These are phyloP conservation scores for Cisticola juncidis DNA, from an alignment of 2,113 vertebrate genomes.

Conservation along the genomic window DNA sequence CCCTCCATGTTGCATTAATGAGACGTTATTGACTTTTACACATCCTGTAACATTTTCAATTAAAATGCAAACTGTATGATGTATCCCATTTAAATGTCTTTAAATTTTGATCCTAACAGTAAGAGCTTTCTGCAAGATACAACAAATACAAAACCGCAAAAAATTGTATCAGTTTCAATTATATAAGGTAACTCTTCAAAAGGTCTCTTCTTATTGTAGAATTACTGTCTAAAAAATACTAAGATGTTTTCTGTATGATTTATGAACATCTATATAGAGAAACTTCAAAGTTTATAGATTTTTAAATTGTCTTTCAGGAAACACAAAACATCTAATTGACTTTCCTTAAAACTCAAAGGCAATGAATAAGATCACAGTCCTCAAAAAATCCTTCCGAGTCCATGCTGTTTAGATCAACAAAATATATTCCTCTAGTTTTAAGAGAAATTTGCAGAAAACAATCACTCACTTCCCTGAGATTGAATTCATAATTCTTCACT, in stretches of 20 bases:
- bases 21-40: not conserved
- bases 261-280: not conserved
- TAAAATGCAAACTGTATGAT: not conserved
- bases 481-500: not conserved
- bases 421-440: not conserved
- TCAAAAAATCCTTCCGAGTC: not conserved
- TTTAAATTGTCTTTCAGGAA: not conserved
- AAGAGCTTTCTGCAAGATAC: not conserved
- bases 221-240: not conserved
- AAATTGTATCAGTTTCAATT: not conserved
- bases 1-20: not conserved
- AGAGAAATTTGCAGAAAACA: not conserved
- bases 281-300: not conserved
- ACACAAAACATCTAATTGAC: not conserved
- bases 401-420: not conserved
- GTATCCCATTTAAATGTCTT: not conserved
- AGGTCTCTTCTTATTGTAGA: not conserved
- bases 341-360: not conserved
- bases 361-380: not conserved
- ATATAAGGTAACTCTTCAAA: not conserved
- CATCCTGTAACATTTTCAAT: not conserved
- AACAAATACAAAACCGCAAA: not conserved
- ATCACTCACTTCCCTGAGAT: not conserved
- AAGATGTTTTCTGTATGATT: not conserved
- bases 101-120: not conserved